Evolutionary conservation across 37 sponge, comb jelly and placozoan genomes (phyloP).

Genomic region (Theonella swinhoei): DNA sequence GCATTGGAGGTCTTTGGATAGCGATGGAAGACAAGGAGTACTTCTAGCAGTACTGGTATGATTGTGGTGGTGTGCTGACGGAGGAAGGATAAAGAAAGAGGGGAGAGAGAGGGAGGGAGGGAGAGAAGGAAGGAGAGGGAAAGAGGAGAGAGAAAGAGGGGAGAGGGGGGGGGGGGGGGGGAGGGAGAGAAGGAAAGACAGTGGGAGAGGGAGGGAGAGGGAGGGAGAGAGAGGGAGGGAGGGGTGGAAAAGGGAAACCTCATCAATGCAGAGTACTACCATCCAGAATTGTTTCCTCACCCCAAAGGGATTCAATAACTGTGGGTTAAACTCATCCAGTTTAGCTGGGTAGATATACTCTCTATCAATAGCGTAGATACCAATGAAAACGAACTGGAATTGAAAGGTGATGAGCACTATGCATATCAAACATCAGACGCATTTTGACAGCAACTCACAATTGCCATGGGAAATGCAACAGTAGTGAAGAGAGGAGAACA

Average conservation of each 20-base stretch:
- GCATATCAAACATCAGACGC: background rate
- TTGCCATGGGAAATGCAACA: conserved; percentile 48
- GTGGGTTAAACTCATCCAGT: conserved; percentile 60
- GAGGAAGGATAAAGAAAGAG: background rate
- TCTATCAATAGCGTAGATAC: conserved; percentile 57
- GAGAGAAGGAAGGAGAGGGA: no score
- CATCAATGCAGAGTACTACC: background rate
- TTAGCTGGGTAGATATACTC: conserved; percentile 67
- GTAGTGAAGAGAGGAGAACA: conserved; percentile 55
- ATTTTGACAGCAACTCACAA: conserved; percentile 36
- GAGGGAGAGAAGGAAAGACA: no score
- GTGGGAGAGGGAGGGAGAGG: no score
- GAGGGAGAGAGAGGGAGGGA: background rate
- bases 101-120: no score
- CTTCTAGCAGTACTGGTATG: conserved; percentile 50
- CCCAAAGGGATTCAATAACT: conserved; percentile 56
- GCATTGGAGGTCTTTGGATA: conserved; percentile 55
- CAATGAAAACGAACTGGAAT: conserved; percentile 68
- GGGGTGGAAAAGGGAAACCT: background rate
- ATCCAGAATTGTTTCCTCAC: no score
- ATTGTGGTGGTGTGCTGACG: conserved; percentile 52
- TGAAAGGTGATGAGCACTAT: no score
- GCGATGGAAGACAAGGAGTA: conserved; percentile 70
- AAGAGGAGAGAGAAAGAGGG: background rate
- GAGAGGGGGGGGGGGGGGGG: no score